Conservation (phyloP, 1,140 invertebrate species). For the honey bee (Apis mellifera) region Amel_HAv3.1 CM009931.2:25842001-25842500, state of each 20-base stretch:
- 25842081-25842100: slow-evolving; percentile 59
- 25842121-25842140: slow-evolving; percentile 69
- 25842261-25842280: slow-evolving; percentile 69
- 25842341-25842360: background rate
- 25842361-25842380: background rate
- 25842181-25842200: background rate
- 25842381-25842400: background rate
- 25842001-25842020: background rate
- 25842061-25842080: slow-evolving; percentile 71
- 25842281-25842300: slow-evolving; percentile 57
- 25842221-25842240: slow-evolving; percentile 17
- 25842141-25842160: slow-evolving; percentile 15
- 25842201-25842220: background rate
- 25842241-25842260: slow-evolving; percentile 16
- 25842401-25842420: background rate
- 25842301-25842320: slow-evolving; percentile 68
- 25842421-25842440: background rate
- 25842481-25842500: background rate
- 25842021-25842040: slow-evolving; percentile 71
- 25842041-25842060: slow-evolving; percentile 73
- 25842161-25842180: background rate
- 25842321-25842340: slow-evolving; percentile 31
- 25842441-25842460: background rate
- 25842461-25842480: slow-evolving; percentile 25
- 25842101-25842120: slow-evolving; percentile 73